A percentile compares a stretch with the other conserved stretches of the same genome.
Conservation (phyloP, 2,888 invertebrate species). For the Argynnis bischoffii region DNA sequence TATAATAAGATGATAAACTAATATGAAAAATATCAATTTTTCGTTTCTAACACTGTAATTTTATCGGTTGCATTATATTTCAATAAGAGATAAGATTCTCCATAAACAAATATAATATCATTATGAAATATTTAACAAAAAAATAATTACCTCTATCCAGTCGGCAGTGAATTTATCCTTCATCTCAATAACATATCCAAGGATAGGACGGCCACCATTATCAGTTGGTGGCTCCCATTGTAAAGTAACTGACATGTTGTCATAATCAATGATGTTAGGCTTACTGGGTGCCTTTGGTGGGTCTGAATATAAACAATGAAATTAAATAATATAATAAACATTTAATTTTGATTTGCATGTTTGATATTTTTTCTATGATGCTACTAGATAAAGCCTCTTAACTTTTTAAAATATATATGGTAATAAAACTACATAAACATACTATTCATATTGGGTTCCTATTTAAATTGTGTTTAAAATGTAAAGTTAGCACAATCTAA, state of each 20-base stretch:
- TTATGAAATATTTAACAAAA: background rate
- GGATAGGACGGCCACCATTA: constrained; percentile 95
- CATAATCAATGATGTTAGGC: constrained; percentile 95
- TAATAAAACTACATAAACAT: too few relatives aligned
- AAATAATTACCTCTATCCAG: constrained; percentile 85
- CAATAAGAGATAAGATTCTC: too few relatives aligned
- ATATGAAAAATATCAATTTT: too few relatives aligned
- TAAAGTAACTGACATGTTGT: constrained; percentile 94
- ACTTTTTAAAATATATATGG: too few relatives aligned
- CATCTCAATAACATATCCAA: constrained; percentile 94
- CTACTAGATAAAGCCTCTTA: too few relatives aligned
- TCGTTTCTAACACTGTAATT: too few relatives aligned
- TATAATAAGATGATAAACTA: too few relatives aligned
- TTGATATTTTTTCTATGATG: background rate
- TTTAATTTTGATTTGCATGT: background rate
- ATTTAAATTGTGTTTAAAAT: too few relatives aligned
- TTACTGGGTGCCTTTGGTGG: constrained; percentile 95
- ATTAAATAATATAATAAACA: constrained; percentile 4
- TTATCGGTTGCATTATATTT: too few relatives aligned
- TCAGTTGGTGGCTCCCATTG: constrained; percentile 95
- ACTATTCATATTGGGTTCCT: too few relatives aligned
- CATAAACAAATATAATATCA: background rate
- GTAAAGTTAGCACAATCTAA: too few relatives aligned
- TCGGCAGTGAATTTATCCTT: constrained; percentile 94
- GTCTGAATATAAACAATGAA: constrained; percentile 73